Evolutionary conservation across 2,113 vertebrate genomes (phyloP).

Genomic region (Clarias batrachus): DNA sequence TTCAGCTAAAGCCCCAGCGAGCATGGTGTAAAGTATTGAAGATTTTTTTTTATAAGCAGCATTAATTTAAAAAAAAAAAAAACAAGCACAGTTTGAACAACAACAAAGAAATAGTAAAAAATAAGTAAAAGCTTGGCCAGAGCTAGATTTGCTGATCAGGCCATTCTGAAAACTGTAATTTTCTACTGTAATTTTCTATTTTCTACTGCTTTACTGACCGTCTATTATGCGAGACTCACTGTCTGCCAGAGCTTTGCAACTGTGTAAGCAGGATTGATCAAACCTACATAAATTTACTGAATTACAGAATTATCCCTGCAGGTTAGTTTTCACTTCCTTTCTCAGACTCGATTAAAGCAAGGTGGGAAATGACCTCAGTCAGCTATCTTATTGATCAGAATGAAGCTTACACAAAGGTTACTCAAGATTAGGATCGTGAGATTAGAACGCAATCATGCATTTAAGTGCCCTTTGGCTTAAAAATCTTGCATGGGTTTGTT

Average conservation of each 20-base stretch:
- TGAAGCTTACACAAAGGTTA: neutral
- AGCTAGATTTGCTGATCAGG: neutral
- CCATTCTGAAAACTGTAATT: neutral
- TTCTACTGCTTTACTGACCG: neutral
- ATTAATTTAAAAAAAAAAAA: too few relatives aligned
- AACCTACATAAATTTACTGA: neutral
- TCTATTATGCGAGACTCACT: neutral
- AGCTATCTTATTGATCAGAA: neutral
- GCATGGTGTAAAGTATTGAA: neutral
- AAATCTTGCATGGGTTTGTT: conserved; percentile 13
- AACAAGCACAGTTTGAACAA: neutral
- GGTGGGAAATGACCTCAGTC: neutral
- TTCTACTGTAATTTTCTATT: neutral
- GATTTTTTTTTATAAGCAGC: neutral
- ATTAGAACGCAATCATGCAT: neutral
- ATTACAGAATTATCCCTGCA: neutral
- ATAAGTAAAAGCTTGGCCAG: neutral
- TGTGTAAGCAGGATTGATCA: neutral
- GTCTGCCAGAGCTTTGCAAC: neutral
- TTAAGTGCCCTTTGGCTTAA: neutral
- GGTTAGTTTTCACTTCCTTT: neutral
- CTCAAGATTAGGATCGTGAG: neutral
- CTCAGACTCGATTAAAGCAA: neutral
- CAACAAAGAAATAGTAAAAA: neutral
- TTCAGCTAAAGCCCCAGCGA: neutral